Base-by-base conservation (phyloP, 2,797 vertebrate genomes). In the Microctenopoma lineatum region DNA sequence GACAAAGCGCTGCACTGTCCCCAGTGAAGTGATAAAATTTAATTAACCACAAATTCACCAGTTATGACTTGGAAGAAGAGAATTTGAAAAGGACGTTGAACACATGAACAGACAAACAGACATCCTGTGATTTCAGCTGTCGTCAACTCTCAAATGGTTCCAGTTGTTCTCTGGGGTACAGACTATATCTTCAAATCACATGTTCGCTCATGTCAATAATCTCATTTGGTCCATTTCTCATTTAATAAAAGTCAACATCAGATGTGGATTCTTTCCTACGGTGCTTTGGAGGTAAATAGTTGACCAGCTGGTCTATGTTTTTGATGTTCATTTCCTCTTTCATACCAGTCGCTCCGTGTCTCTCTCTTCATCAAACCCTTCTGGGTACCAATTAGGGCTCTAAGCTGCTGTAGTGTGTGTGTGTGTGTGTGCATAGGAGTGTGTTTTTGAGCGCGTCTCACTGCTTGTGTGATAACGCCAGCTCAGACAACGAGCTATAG, bases 341-440 rank as follows among this genome's bases (percentile, higher is more conserved):
- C 86, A 90, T 92, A 85, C 83, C 66, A 66, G 66, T 82, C 62
- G 82, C 83, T 75, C 86, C 67, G 74, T 85, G 72, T 56, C 78
- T 89, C 74, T 72, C 78, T 76, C 59, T 85, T 86, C 76, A 89
- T 91, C 84, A 93, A 95, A 96, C 94, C 93, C 95, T 96, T 96
- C 94, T 95, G 94, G 96, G 95, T 96, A 95, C 95, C 95, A 97
- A 96, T 96, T 97, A 96, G 94, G 92, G 88, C 94, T 95, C 95
- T 95, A 93, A 96, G 92, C 95, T 96, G 95, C 95, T 96, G 93
- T 94, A 93, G 93, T 93, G 92, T 95, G 92, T 94, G 21, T 21
- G 92, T 94, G 21, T 21, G 21, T 21, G 94, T 89, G 29, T 32
- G 91, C 90, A 91, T 93, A 72, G 69, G 72, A 79, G 66, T 75